Evolutionary conservation across 2,113 vertebrate genomes (phyloP), one percentile per base, ranked within the genome.

Genomic region (Crotalus helleri): DNA sequence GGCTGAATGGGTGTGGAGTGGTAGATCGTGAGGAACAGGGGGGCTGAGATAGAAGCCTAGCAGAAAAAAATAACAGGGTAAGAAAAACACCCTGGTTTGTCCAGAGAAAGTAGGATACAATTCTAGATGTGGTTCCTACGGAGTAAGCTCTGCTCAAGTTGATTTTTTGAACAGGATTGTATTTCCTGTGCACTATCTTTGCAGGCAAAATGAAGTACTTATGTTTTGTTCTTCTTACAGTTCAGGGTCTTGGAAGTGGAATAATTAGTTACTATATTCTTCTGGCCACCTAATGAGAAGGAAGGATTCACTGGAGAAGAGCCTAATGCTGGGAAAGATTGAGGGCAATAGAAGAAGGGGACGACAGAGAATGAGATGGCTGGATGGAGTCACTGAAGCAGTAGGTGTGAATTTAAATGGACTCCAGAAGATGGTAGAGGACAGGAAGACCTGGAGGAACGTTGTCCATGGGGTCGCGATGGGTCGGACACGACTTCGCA

Each of bases 1-100:
- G 59, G 92, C 93, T 90, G 92, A 86, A 92, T 91, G 91, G 39
- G 29, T 92, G 33, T 15, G n/a, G 13, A 33, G 17, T 92, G 19
- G 74, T 91, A 94, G 93, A 87, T 33, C 33, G 2, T 81, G 15
- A 81, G 6, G n/a, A 81, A 19, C 33, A n/a, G 69, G 15, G n/a
- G 0, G 6, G 64, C n/a, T 81, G 93, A 94, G 17, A n/a, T 54
- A 92, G 58, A 91, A 91, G 29, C 24, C 23, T n/a, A 85, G 24
- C 53, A 87, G 58, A 33, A 57, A 11, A 11, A 10, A 51, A 58
- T 44, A 44, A 13, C 9, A 57, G 24, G n/a, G 8, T 85, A 15
- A 11, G 24, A 59, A 87, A 29, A 13, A 44, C 7, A n/a, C n/a
- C 55, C 11, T 54, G n/a, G 12, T 94, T 55, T 93, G 24, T 94